phyloP scores from a whole-genome alignment of 2,113 vertebrate genomes.

The Neomonachus schauinslandi region DNA sequence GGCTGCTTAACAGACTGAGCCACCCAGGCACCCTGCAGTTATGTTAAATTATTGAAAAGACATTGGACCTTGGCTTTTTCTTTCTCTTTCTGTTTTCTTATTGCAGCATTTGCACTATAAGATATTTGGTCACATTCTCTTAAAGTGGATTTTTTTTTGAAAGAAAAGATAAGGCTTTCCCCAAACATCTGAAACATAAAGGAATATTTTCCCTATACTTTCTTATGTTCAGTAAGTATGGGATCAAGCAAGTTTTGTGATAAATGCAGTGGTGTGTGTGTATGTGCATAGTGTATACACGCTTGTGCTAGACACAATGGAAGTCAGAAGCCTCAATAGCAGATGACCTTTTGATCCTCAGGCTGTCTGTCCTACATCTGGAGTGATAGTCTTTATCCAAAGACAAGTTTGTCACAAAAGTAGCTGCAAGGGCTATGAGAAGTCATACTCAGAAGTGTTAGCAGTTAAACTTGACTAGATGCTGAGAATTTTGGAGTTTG shows the following conservation, averaged over 20 bases:
- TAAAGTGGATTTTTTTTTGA: neutral
- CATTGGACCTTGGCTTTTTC: neutral
- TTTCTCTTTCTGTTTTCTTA: neutral
- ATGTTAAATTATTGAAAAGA: slow-evolving; percentile 3
- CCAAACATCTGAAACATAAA: neutral
- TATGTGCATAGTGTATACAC: neutral
- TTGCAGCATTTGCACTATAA: neutral
- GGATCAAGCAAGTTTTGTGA: neutral
- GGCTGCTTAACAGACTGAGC: neutral
- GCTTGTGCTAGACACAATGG: neutral
- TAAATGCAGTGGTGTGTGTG: neutral
- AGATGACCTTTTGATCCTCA: neutral
- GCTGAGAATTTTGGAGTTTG: neutral
- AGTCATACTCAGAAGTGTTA: neutral
- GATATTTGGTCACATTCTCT: neutral
- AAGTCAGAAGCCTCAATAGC: neutral
- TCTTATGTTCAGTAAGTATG: neutral
- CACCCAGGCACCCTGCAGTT: neutral
- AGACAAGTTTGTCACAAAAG: neutral
- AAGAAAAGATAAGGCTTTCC: neutral
- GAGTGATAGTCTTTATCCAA: neutral
- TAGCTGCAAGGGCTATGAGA: neutral
- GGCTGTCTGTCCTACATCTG: neutral
- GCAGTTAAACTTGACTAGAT: neutral
- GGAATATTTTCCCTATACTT: neutral